phyloP scores from a whole-genome alignment of 1,140 invertebrate species.

The Paralvinella palmiformis region DNA sequence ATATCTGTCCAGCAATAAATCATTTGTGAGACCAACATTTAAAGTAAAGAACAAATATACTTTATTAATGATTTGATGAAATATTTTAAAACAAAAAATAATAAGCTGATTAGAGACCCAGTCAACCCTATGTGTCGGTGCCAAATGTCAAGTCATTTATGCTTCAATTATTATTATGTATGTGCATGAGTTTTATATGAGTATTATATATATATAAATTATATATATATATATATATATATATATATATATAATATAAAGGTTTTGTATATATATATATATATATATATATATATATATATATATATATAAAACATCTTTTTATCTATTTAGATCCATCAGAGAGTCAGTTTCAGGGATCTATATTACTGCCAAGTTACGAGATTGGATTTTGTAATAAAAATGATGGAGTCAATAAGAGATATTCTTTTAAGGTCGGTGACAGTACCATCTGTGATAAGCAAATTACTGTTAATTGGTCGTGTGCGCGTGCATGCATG shows the following conservation, averaged over 20 bases:
- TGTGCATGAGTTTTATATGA: neutral
- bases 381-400: slow-evolving; percentile 72
- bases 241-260: neutral
- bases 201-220: neutral
- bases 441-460: neutral
- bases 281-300: slow-evolving; percentile 19
- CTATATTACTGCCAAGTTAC: slow-evolving; percentile 84
- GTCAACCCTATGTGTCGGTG: too few species aligned
- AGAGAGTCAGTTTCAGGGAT: slow-evolving; percentile 82
- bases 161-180: neutral
- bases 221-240: neutral
- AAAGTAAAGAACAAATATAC: too few species aligned
- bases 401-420: slow-evolving; percentile 78
- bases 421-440: slow-evolving; percentile 75
- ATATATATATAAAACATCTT: neutral
- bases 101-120: too few species aligned
- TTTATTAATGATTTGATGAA: too few species aligned
- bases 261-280: neutral
- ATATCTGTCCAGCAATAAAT: too few species aligned
- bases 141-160: too few species aligned
- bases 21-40: too few species aligned
- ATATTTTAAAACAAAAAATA: too few species aligned
- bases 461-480: neutral
- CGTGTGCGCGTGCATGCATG: neutral
- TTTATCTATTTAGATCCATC: slow-evolving; percentile 62